Conservation (phyloP, 2,113 vertebrate genomes). For the Orientallactaga bullata region DNA sequence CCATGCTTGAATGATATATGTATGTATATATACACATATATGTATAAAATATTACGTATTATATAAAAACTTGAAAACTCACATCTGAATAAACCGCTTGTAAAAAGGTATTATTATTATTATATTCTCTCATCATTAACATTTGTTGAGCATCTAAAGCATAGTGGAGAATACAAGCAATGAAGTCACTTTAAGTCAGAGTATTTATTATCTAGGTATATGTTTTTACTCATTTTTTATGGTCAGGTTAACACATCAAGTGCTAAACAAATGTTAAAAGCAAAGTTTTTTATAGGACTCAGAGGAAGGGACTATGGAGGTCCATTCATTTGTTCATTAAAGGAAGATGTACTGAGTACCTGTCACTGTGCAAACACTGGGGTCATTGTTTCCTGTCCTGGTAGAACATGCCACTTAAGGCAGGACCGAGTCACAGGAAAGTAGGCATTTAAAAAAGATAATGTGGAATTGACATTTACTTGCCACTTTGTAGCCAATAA, state of each 20-base stretch:
- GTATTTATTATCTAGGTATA: neutral
- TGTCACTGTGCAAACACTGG: neutral
- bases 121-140: neutral
- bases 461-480: neutral
- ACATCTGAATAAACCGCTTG: neutral
- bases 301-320: neutral
- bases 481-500: neutral
- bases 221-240: conserved; percentile 10
- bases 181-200: neutral
- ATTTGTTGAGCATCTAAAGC: conserved; percentile 6
- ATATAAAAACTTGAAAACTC: neutral
- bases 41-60: neutral
- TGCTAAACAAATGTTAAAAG: conserved; percentile 10
- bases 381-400: neutral
- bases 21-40: neutral
- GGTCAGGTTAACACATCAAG: conserved; percentile 4
- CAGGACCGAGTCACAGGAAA: neutral
- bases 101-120: neutral
- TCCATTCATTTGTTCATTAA: neutral
- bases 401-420: neutral
- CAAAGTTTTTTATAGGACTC: neutral
- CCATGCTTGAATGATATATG: no score
- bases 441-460: neutral
- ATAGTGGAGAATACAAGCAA: neutral
- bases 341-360: neutral